Evolutionary conservation across 2,113 vertebrate species (phyloP), one percentile per base, ranked within the genome.

Genomic region (Scomber japonicus): DNA sequence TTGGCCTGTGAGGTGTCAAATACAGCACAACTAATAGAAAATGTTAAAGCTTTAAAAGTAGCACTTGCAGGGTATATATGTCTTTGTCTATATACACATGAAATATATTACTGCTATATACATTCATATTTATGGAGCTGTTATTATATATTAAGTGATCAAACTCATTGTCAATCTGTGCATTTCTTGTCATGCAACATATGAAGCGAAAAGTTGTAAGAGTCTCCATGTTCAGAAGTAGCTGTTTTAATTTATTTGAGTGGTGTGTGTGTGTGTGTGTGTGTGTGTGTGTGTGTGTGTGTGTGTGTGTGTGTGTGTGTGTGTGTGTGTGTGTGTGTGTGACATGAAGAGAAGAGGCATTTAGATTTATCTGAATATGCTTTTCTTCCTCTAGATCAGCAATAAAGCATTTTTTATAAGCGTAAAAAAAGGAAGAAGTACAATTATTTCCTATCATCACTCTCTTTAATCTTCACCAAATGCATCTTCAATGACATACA

Each of bases 41-140:
- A 78, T 61, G 17, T 83, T 72, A 78, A 81, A 87, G 56, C 76
- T 86, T 81, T 67, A n/a, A 82, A 80, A 80, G 75, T 51, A 75
- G 75, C 73, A 82, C 74, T 84, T 86, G 75, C 65, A 84, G 57
- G 50, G 71, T 51, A 71, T 65, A 62, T 83, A 85, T 79, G 27
- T 60, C 35, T 57, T 48, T 77, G 21, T 75, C 46, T 78, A 74
- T 82, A 72, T 80, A 81, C 73, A 83, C 71, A 71, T 80, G 77
- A 77, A 75, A 69, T 82, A 83, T 70, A 59, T 56, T 68, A 78
- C 68, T 51, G 5, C 2, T 83, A 82, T 90, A 46, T 87, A 88
- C 80, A 88, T 16, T 54, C 45, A 71, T 80, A 60, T 75, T 76
- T 35, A 74, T 57, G 76, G 49, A 77, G 71, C 53, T 78, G 17